phyloP scores from a whole-genome alignment of 2,113 vertebrate species.

The Ictalurus punctatus region DNA sequence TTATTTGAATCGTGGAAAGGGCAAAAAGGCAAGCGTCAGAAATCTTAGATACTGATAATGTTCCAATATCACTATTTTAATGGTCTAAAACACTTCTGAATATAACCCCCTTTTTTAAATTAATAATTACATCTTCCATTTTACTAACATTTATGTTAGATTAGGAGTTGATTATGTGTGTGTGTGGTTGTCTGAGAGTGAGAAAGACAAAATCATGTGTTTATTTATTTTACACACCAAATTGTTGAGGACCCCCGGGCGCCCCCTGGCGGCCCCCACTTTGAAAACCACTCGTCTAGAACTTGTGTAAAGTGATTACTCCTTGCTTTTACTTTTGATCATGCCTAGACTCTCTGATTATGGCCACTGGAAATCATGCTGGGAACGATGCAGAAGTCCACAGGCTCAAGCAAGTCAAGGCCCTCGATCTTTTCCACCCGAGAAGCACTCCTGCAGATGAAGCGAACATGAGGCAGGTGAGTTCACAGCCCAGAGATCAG shows the following conservation, averaged over 20 bases:
- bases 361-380: conserved; percentile 87
- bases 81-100: too few relatives aligned
- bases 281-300: background rate
- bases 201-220: too few relatives aligned
- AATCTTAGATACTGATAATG: background rate
- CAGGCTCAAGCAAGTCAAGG: conserved; percentile 69
- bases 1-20: background rate
- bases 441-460: conserved; percentile 76
- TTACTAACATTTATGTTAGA: too few relatives aligned
- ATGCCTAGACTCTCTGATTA: conserved; percentile 77
- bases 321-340: conserved; percentile 17
- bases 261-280: too few relatives aligned
- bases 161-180: too few relatives aligned
- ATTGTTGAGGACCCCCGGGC: too few relatives aligned
- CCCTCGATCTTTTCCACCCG: conserved; percentile 78
- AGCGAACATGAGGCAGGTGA: conserved; percentile 86
- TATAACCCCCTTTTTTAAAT: too few relatives aligned
- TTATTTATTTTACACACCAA: too few relatives aligned
- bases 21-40: too few relatives aligned
- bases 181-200: too few relatives aligned
- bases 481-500: background rate
- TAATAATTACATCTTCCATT: too few relatives aligned
- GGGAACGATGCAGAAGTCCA: conserved; percentile 73
- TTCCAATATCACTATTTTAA: background rate
- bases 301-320: background rate